Percentiles rank a stretch among this genome's conserved stretches.
These are phyloP conservation scores for Penelope pileata DNA, from an alignment of 2,113 vertebrate species.

Conservation along the genomic window DNA sequence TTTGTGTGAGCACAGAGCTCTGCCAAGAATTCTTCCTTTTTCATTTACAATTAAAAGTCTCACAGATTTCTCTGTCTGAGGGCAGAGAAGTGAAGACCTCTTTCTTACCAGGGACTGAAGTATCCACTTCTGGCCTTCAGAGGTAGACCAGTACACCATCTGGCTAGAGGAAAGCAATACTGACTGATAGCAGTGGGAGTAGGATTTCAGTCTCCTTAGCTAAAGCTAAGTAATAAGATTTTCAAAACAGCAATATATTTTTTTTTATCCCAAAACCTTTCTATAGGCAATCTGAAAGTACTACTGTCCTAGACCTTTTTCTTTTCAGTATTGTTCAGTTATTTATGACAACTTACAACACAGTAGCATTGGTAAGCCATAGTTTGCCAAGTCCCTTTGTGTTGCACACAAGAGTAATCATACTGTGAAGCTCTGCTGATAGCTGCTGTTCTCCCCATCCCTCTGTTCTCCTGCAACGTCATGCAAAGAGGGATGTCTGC, in stretches of 20 bases:
- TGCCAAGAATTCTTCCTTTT: background rate
- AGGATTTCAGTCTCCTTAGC: background rate
- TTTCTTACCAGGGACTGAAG: background rate
- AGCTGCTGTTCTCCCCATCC: background rate
- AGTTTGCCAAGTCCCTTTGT: background rate
- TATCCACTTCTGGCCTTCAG: background rate
- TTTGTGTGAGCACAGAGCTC: background rate
- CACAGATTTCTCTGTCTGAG: background rate
- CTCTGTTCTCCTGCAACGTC: background rate
- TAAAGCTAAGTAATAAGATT: background rate
- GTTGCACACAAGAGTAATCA: background rate
- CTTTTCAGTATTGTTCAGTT: background rate
- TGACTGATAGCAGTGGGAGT: background rate
- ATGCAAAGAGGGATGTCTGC: background rate
- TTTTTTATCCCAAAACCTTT: background rate
- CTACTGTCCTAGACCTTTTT: background rate
- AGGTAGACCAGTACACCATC: background rate
- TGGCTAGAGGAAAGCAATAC: background rate
- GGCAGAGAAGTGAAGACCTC: background rate
- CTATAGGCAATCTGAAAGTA: background rate
- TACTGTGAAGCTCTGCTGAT: background rate
- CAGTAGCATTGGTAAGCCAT: background rate
- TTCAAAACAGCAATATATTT: background rate
- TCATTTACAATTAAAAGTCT: background rate
- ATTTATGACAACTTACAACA: background rate